Evolutionary conservation across 2,797 vertebrate species (phyloP), one percentile per base, ranked within the genome.

Genomic region (Coregonus sp.): DNA sequence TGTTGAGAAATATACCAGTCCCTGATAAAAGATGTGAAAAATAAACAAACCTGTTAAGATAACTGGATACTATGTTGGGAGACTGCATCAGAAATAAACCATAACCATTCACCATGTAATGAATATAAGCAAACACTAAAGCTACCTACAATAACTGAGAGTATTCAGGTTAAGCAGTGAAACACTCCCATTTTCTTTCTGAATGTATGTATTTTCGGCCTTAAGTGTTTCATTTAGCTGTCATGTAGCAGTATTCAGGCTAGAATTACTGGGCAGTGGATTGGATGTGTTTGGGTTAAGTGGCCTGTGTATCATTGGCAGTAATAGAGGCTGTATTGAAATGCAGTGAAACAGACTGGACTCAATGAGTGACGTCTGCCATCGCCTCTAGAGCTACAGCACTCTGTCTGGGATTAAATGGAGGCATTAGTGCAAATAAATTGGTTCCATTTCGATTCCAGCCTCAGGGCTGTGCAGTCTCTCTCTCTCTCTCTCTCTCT

Each of bases 391-490:
- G 83, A 80, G 84, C 73, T 37, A 47, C 52, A 0, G 80, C 66
- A 75, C 76, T 63, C 75, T 86, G 78, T 61, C 75, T 86, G 78
- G 86, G 86, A 90, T 89, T 87, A 86, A 87, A 88, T 87, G 76
- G 81, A 90, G 72, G 83, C 85, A 86, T 91, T 86, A 87, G 73
- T 76, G 68, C 63, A 85, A 81, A 83, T 85, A 88, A 89, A 90
- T 83, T 79, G 89, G 79, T 80, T 84, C 84, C 79, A 82, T 89
- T 89, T 89, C 85, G 84, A 82, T 78, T 1, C 66, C 73, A 80
- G 87, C 87, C 87, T 83, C 77, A 16, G 82, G 83, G 84, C 78
- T 76, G 40, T 47, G 40, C 40, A 47, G 40, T 47, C 7, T 47
- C 7, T 61, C n/a, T 61, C 59, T 61, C n/a, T 9, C 1, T 6